These are phyloP conservation scores for Poecilia picta DNA, from an alignment of 2,797 vertebrate species.

Conservation along the genomic window DNA sequence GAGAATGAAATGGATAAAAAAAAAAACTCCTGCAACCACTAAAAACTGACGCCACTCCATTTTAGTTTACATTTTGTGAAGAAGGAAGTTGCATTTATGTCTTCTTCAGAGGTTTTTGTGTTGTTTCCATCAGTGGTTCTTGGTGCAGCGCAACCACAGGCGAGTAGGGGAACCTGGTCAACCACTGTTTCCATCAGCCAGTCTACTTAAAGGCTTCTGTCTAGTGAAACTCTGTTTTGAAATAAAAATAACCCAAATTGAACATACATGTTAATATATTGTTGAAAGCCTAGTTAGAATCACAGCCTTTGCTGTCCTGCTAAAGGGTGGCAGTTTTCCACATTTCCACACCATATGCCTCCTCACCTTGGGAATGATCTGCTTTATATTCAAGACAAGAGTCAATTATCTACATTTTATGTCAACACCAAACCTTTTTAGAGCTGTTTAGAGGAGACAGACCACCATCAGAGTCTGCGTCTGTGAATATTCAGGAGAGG, in stretches of 20 bases:
- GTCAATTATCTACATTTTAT: slow-evolving; percentile 24
- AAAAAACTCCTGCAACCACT: too few relatives aligned
- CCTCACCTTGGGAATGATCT: slow-evolving; percentile 8
- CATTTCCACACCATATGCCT: slow-evolving; percentile 1
- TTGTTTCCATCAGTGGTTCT: too few relatives aligned
- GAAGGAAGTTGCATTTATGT: too few relatives aligned
- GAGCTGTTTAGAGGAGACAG: slow-evolving; percentile 11
- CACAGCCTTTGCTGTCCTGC: not conserved
- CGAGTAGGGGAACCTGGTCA: too few relatives aligned
- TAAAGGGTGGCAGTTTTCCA: slow-evolving; percentile 6
- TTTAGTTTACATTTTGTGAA: too few relatives aligned
- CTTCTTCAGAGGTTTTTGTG: too few relatives aligned
- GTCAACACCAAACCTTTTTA: slow-evolving; percentile 20
- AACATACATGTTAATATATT: not conserved
- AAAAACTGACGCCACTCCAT: too few relatives aligned
- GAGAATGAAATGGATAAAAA: too few relatives aligned
- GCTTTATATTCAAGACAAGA: slow-evolving; percentile 23
- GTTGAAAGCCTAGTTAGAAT: not conserved
- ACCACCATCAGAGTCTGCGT: slow-evolving; percentile 20
- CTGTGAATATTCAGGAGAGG: slow-evolving; percentile 16
- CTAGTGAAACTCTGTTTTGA: not conserved
- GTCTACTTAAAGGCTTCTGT: not conserved
- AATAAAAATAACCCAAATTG: not conserved
- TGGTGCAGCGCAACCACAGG: too few relatives aligned
- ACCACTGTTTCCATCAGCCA: not conserved